Base-by-base conservation (phyloP, 2,888 invertebrate species). In the Lasioglossum vierecki region DNA sequence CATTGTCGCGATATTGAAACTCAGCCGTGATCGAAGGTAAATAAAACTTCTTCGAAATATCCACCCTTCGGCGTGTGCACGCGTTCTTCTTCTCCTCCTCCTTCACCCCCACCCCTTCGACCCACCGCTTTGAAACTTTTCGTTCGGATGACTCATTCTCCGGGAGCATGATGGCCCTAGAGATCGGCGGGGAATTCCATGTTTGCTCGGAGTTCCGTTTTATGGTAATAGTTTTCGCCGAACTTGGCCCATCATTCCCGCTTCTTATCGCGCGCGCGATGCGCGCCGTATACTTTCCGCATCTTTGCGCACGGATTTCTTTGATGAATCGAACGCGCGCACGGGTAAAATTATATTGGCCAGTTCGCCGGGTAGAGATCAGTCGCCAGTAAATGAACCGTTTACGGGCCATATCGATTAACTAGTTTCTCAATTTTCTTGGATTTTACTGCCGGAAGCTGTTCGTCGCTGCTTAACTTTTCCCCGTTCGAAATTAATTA, bases 21-120 rank as follows among this genome's bases (percentile, higher is more conserved):
- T 41, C 70, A 35, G 57, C 6, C 60, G n/a, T 49, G 84, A 78
- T 83, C 70, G 84, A 84, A 84, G 46, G 84, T 78, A 70, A 83
- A 84, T 84, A 83, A 84, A 76, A 49, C 74, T 83, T 60, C 66
- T 83, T 26, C 66, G 44, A 15, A 39, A 39, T 53, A 46, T 46
- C n/a, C 70, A 30, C 35, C 70, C 44, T 15, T 30, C 39, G 46
- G 60, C 15, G 26, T 30, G 63, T 63, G 63, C 13, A 57, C n/a
- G 68, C 26, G 30, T 22, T 66, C 9, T 66, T 35, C 66, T 30
- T n/a, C 63, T 63, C 0, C n/a, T 11, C n/a, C 22, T 2, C 22
- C n/a, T 2, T 18, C 18, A 5, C 49, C 18, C n/a, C 57, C 13
- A 26, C 11, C 11, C 11, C 57, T 11, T 4, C 26, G 11, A 0